A percentile compares a stretch with the other conserved stretches of the same genome.
phyloP scores from a whole-genome alignment of 2,888 invertebrate species.

The Polietes domitor region DNA sequence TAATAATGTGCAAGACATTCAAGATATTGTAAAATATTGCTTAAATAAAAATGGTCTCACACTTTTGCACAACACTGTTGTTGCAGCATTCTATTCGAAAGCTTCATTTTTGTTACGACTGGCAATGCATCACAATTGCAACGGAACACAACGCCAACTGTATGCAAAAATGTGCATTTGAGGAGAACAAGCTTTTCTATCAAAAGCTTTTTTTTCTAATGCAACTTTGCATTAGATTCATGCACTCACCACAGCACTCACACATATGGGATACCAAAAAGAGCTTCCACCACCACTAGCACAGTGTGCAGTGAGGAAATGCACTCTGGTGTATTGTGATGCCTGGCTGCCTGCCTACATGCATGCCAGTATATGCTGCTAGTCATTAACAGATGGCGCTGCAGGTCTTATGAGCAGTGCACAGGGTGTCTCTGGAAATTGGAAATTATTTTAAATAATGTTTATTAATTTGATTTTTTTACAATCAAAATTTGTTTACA shows the following conservation, averaged over 20 bases:
- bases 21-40: too few relatives aligned
- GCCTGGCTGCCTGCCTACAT: background rate
- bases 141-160: constrained; percentile 31
- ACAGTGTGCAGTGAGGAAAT: constrained; percentile 38
- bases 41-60: too few relatives aligned
- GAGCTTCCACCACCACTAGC: background rate
- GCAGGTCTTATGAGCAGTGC: background rate
- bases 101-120: background rate
- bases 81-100: background rate
- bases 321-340: constrained; percentile 13
- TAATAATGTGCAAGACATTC: too few relatives aligned
- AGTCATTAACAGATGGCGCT: constrained; percentile 29
- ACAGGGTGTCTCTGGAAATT: background rate
- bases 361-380: background rate
- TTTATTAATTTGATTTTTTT: too few relatives aligned
- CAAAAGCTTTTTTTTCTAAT: constrained; percentile 55
- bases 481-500: too few relatives aligned
- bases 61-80: too few relatives aligned
- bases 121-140: background rate
- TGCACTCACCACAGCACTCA: background rate
- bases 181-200: constrained; percentile 39
- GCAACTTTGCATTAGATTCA: constrained; percentile 50
- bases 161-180: constrained; percentile 24
- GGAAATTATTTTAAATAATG: too few relatives aligned
- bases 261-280: background rate